A percentile compares a stretch with the other conserved stretches of the same genome.
Conservation (phyloP, 92 coral and sea anemone genomes). For the Hydrozoanthus gracilis region DNA sequence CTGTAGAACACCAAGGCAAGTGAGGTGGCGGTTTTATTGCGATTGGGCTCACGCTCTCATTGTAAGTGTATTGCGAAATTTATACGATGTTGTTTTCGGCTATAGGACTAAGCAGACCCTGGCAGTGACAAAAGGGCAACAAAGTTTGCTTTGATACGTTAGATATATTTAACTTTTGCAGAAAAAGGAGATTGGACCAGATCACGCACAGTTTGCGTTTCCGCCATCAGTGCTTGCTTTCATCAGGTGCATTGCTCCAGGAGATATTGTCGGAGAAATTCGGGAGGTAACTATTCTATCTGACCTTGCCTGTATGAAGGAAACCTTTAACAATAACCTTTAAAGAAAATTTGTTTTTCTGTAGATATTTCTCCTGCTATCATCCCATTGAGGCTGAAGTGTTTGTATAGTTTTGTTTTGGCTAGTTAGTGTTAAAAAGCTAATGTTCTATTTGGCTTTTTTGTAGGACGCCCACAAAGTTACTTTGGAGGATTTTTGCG, state of each 20-base stretch:
- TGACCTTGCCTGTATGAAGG: neutral
- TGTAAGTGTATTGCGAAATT: constrained; percentile 35
- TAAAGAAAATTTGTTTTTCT: neutral
- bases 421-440: neutral
- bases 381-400: neutral
- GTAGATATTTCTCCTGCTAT: neutral
- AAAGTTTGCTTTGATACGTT: neutral
- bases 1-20: constrained; percentile 31
- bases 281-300: constrained; percentile 45
- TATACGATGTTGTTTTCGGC: constrained; percentile 4
- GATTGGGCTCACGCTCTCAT: constrained; percentile 59
- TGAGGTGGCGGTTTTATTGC: constrained; percentile 53
- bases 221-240: constrained; percentile 45
- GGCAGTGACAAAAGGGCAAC: constrained; percentile 5
- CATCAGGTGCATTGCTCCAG: constrained; percentile 56
- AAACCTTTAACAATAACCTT: constrained; percentile 12
- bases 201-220: constrained; percentile 44
- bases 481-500: constrained; percentile 54
- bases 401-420: neutral
- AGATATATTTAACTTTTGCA: neutral
- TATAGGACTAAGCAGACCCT: constrained; percentile 3
- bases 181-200: constrained; percentile 59
- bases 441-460: neutral
- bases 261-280: constrained; percentile 55
- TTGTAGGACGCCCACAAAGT: constrained; percentile 68